A percentile compares a stretch with the other conserved stretches of the same genome.
phyloP scores from a whole-genome alignment of 2,797 vertebrate species.

The Serranus cabrilla region DNA sequence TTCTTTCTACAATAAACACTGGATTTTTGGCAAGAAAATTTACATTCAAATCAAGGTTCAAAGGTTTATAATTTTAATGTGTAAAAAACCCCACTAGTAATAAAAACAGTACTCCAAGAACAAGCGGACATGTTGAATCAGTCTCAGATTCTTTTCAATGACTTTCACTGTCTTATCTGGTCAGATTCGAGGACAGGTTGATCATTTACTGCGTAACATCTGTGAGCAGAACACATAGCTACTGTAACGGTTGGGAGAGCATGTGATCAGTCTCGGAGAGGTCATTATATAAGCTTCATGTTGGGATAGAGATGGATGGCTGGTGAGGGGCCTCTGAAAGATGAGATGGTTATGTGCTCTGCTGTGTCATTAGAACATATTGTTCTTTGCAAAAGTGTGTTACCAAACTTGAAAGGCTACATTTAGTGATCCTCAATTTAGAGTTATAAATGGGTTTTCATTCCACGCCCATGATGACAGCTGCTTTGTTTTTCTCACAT shows the following conservation, averaged over 20 bases:
- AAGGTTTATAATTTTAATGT: too few species aligned
- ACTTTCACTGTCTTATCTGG: constrained; percentile 8
- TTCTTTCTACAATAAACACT: too few species aligned
- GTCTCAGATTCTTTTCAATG: constrained; percentile 2
- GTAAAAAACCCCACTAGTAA: too few species aligned
- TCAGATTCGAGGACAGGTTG: constrained; percentile 19
- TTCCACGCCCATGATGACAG: constrained; percentile 53
- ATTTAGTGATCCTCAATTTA: constrained; percentile 12
- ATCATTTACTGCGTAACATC: constrained; percentile 26
- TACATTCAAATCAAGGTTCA: too few species aligned
- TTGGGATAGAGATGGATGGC: not conserved
- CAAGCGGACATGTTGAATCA: too few species aligned
- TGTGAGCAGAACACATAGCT: constrained; percentile 3
- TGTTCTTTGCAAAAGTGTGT: constrained; percentile 21
- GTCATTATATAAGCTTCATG: constrained; percentile 12
- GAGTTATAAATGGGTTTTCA: constrained; percentile 3
- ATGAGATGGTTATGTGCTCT: constrained; percentile 10
- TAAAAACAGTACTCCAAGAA: too few species aligned
- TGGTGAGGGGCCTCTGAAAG: constrained; percentile 20
- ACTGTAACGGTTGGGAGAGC: constrained; percentile 15
- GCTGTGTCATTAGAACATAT: constrained; percentile 1
- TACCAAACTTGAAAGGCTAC: not conserved
- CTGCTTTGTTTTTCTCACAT: constrained; percentile 62
- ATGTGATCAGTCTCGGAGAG: not conserved
- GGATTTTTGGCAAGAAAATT: too few species aligned